Base-by-base conservation (phyloP, 2,888 invertebrate species). In the Cheilosia vulpina region DNA sequence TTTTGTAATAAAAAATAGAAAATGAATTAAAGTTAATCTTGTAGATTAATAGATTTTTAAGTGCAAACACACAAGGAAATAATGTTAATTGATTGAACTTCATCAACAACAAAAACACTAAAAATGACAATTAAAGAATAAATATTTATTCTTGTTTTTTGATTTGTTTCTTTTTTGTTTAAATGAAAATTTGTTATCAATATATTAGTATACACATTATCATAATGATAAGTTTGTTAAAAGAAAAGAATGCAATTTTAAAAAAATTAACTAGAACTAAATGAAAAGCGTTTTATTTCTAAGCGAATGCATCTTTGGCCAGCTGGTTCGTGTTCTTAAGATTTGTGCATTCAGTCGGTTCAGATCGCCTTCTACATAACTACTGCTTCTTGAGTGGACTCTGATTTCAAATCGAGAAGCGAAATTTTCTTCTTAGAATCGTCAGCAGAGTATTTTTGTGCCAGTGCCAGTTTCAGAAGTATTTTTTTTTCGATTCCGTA, bases 201-300 rank as follows among this genome's bases (percentile, higher is more conserved):
- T 60, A 77, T 57, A 73, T 62, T 65, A 78, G 58, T 57, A 78
- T 63, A 84, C 75, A 71, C 71, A 58, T 87, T 87, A 87, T 87
- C 82, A 87, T 82, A 75, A 73, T 69, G 82, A 77, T 82, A 87
- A 82, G 73, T 78, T 87, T 87, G 82, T 87, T 82, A 78, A 73
- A 27, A 69, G 72, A 73, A 72, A n/a, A n/a, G n/a, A n/a, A 68
- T 13, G 72, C 55, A 62, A 58, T 81, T 73, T 72, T 21, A 60
- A 73, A 82, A 69, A 66, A 43, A 38, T 80, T 24, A 69, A 52
- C 17, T 60, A 55, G 47, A 68, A 63, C 5, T 0, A 63, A 34
- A 1, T 34, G n/a, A 5, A 60, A n/a, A 17, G 13, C 19, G 34
- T 52, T 47, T 43, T 27, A 52, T 24, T 52, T 4, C 13, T 13